Evolutionary conservation across 2,888 invertebrate species (phyloP), one percentile per base, ranked within the genome.

Genomic region (Drosophila siamana): DNA sequence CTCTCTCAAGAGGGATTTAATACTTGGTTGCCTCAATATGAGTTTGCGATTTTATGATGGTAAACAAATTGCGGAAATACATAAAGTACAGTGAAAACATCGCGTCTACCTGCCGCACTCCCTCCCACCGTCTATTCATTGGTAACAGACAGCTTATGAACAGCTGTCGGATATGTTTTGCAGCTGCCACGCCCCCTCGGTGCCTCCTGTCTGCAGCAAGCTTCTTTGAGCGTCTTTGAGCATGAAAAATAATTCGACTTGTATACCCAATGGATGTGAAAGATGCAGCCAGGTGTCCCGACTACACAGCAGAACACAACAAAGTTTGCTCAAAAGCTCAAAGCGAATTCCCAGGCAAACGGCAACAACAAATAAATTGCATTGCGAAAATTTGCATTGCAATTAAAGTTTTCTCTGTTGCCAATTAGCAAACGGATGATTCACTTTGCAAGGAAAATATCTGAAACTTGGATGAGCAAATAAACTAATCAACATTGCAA

Each of bases 41-140:
- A 59, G 61, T 44, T 74, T 78, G 51, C 48, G 46, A 68, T 69
- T 61, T 65, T 33, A 30, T 43, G 57, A 48, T 75, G 56, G 59
- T 55, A 75, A 79, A 79, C 76, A 75, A 79, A 77, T 67, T 75
- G 67, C 76, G 71, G 57, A 77, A 71, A 71, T 63, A 46, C 64
- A 51, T 41, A 55, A 59, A 63, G 75, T 47, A 69, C 56, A 57
- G 38, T 61, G 50, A 24, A 60, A 56, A 47, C 38, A 64, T 54
- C 52, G 50, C 15, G 57, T 15, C 15, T 33, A 38, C 48, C 33
- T 41, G 24, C 4, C n/a, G n/a, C n/a, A n/a, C 7, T 16, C n/a
- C 16, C 26, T 24, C 28, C 26, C 36, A 9, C 11, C 30, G 30
- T 33, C 19, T 13, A 24, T 40, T 40, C 13, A 47, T 26, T 13